Base-by-base conservation (phyloP, 2,888 invertebrate genomes). In the Cephonodes hylas region DNA sequence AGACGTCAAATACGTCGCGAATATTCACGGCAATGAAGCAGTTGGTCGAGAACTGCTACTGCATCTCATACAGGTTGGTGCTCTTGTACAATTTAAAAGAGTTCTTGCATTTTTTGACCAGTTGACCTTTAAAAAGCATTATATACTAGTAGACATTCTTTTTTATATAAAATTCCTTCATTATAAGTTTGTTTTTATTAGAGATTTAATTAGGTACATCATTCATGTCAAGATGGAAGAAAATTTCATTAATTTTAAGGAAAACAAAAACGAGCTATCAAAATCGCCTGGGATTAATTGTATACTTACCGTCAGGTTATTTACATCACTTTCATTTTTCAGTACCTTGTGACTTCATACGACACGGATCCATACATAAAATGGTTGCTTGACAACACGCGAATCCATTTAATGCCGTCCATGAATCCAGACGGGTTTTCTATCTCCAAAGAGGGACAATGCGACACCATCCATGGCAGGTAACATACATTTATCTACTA, bases 361-460 rank as follows among this genome's bases (percentile, higher is more conserved):
- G 94, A 94, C 45, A 94, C 95, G 1, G 97, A 99, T 88, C 94
- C 96, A 20, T 97, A 97, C 83, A 95, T 99, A 64, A 95, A 96
- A 76, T 97, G 97, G 96, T 89, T 99, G 62, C 84, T 99, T 84
- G 97, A 99, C 86, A 97, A 97, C 84, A 99, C 99, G 0, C 94
- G 99, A 66, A 98, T 99, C 75, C 99, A 99, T 86, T 95, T 99
- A 74, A 94, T 99, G 94, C 99, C 99, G 0, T 97, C 98, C 0
- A 98, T 99, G 98, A 99, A 99, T 89, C 99, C 99, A 0, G 99
- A 99, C 85, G 99, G 99, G 22, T 99, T 96, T 90, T 97, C 98
- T 74, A 96, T 96, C 20, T 97, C 99, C 5, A 95, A 96, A 74
- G 97, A 98, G 86, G 97, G 98, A 34, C 94, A 95, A 64, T 98